Evolutionary conservation across 2,888 invertebrate genomes (phyloP), one percentile per base, ranked within the genome.

Genomic region (Myopa testacea): DNA sequence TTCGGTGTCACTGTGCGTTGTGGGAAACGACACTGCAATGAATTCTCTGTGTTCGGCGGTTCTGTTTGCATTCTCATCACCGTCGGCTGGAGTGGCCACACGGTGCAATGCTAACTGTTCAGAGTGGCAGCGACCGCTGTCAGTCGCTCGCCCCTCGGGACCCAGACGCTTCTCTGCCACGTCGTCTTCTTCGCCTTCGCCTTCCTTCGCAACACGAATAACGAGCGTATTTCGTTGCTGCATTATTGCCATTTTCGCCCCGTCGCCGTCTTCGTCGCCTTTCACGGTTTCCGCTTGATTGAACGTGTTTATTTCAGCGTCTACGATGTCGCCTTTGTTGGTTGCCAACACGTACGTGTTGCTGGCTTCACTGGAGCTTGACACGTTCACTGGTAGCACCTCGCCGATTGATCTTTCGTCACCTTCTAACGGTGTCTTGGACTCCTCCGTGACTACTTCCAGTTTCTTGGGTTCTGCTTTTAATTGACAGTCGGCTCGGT

Each of bases 371-470:
- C 55, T 19, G 19, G n/a, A 10, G 67, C 45, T 78, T 75, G 69
- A 45, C 68, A 78, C 62, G 77, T 69, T 52, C 52, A 26, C 34
- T 68, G 19, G 37, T 58, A 19, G n/a, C 72, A 37, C 63, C 62
- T 52, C 37, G 40, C 26, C 62, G 19, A 78, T 55, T n/a, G 69
- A 76, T 69, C 74, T 78, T 63, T 78, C 76, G 12, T 79, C 80
- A 14, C 65, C 58, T 34, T 83, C 84, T n/a, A 82, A 16, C 2
- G 82, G 84, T 8, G 83, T 80, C 75, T 86, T 86, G 5, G 82
- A 75, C 55, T 86, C 86, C 75, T 86, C 86, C 4, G 77, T 73
- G 8, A 87, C 84, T 62, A 84, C 82, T 58, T 81, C 80, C 74
- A 86, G 67, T 37, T 50, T 68, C 40, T 34, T 75, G 7, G 19